Evolutionary conservation across 2,888 invertebrate genomes (phyloP), one percentile per base, ranked within the genome.

Genomic region (Allolobophora icterica): DNA sequence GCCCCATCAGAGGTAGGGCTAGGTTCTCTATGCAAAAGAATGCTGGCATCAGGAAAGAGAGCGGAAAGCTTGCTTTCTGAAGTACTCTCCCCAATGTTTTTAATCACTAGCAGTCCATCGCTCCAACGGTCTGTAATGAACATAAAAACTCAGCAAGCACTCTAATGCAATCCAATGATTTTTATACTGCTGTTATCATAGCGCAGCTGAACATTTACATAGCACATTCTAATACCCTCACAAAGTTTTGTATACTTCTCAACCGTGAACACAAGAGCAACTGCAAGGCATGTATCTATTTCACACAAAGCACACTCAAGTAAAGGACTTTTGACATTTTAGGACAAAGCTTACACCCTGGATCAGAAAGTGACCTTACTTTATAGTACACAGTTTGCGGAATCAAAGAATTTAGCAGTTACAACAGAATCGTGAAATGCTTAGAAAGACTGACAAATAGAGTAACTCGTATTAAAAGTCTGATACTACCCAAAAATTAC

Each of bases 31-130:
- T 89, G 38, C 45, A 89, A n/a, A 45, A 89, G 40, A 45, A 89
- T 89, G 45, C 45, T 40, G 38, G 45, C 89, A n/a, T 33, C 89
- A 21, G 89, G 89, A 45, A 89, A 89, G 89, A 89, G 89, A 34
- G 89, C 35, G 40, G 45, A 34, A 38, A 89, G 89, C 45, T 89
- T 89, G 34, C 45, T 34, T n/a, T 89, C 45, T 34, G 89, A 35
- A 0, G 45, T 89, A 30, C 34, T 38, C 45, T 40, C 34, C 34
- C 89, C 89, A 42, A 89, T 89, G 45, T 89, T 89, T 45, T 89
- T 89, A 45, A 89, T 38, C 38, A 89, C 1, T 21, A 89, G 89
- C 89, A 89, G 45, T 34, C 89, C 89, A 30, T 89, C 89, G 34
- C 42, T 35, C 89, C 89, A 89, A 11, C 71, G 71, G 71, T 71